A percentile compares a stretch with the other conserved stretches of the same genome.
Evolutionary conservation across 1,140 invertebrate species (phyloP).

Genomic region (Potamilus streckersoni): DNA sequence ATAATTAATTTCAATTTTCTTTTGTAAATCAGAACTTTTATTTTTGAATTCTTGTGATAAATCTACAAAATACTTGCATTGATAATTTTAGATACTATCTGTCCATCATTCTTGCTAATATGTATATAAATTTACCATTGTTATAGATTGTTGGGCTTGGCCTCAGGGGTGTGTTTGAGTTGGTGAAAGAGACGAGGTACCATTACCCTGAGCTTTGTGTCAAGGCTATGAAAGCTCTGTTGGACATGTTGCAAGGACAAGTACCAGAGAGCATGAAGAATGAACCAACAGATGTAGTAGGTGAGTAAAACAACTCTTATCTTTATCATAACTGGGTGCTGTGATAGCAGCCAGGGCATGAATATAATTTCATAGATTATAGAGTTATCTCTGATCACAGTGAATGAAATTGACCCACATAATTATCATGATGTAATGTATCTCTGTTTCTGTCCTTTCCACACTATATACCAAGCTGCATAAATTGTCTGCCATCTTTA

Average conservation of each 20-base stretch:
- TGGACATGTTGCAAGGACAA: conserved; percentile 93
- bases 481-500: too few species aligned
- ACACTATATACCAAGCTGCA: neutral
- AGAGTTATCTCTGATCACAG: neutral
- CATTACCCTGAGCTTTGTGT: conserved; percentile 87
- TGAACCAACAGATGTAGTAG: conserved; percentile 81
- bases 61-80: neutral
- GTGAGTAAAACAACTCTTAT: conserved; percentile 62
- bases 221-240: conserved; percentile 84
- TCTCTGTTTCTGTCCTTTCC: neutral
- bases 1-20: neutral
- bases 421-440: neutral
- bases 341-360: neutral
- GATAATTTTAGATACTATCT: neutral
- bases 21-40: neutral
- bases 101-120: neutral
- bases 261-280: conserved; percentile 84
- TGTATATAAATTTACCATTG: conserved; percentile 18
- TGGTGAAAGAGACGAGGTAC: conserved; percentile 87
- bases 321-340: neutral
- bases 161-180: conserved; percentile 88
- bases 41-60: too few species aligned
- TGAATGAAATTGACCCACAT: neutral
- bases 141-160: conserved; percentile 89
- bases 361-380: neutral